These are phyloP conservation scores for Ichneumoninae sp. DNA, from an alignment of 2,888 invertebrate genomes.

Conservation along the genomic window DNA sequence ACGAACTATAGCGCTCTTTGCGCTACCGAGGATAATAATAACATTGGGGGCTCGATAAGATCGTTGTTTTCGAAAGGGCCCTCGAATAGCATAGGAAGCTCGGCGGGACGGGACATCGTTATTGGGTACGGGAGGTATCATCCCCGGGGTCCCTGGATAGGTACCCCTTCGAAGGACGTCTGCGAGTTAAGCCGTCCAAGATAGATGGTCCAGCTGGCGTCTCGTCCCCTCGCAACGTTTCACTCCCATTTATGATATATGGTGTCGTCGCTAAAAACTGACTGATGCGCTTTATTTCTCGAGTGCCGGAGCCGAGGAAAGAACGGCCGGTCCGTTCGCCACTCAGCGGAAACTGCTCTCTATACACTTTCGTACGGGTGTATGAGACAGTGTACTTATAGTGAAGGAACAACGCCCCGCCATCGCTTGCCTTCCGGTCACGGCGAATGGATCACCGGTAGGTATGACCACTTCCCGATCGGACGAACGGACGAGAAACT, in stretches of 20 bases:
- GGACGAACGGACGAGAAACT: conserved; percentile 47
- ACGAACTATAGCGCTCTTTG: neutral
- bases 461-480: conserved; percentile 28
- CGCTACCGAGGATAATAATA: neutral
- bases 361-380: neutral
- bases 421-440: conserved; percentile 1
- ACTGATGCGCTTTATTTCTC: conserved; percentile 73
- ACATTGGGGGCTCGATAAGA: neutral
- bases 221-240: conserved; percentile 70
- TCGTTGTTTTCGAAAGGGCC: conserved; percentile 49
- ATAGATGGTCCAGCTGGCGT: conserved; percentile 76
- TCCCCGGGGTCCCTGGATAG: conserved; percentile 16
- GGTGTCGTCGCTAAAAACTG: conserved; percentile 76
- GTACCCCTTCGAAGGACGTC: conserved; percentile 59
- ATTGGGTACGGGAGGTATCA: conserved; percentile 43
- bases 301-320: conserved; percentile 5
- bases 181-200: conserved; percentile 75
- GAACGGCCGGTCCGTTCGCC: conserved; percentile 34
- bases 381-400: neutral
- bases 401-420: conserved; percentile 7
- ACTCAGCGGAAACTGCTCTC: conserved; percentile 10
- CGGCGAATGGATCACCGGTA: conserved; percentile 34
- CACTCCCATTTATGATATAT: conserved; percentile 78
- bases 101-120: conserved; percentile 41
- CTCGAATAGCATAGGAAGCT: conserved; percentile 27